Evolutionary conservation across 2,797 vertebrate genomes (phyloP).

Genomic region (Gambelia wislizenii): DNA sequence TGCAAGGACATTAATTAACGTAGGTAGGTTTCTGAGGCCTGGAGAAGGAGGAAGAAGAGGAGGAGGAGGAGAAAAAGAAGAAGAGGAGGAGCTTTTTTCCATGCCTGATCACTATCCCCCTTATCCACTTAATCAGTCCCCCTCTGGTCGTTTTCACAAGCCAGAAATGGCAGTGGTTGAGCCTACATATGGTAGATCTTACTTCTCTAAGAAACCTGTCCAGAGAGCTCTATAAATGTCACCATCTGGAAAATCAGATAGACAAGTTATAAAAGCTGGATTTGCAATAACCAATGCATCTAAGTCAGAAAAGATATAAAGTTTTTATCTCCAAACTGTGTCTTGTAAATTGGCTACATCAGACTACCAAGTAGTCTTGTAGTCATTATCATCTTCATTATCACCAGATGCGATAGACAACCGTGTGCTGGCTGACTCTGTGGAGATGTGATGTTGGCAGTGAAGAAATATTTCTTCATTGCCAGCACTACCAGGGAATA

Average conservation of each 20-base stretch:
- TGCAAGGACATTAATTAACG: too few species aligned
- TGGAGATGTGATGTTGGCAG: neutral
- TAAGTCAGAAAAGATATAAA: neutral
- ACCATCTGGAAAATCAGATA: neutral
- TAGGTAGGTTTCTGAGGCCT: too few species aligned
- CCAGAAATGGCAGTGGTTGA: neutral
- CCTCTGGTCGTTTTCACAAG: neutral
- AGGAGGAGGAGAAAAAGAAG: too few species aligned
- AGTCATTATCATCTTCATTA: neutral
- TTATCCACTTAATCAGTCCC: too few species aligned
- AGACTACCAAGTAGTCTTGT: neutral
- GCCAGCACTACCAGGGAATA: neutral
- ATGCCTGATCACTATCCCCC: too few species aligned
- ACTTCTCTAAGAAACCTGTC: neutral
- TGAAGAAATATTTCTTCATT: neutral
- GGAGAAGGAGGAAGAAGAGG: too few species aligned
- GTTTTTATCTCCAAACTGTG: neutral
- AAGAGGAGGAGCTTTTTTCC: too few species aligned
- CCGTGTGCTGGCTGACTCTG: neutral
- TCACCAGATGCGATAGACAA: neutral
- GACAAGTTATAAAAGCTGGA: neutral
- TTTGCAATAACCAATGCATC: neutral
- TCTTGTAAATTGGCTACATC: neutral
- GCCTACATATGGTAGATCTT: neutral
- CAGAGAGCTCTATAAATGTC: neutral